Evolutionary conservation across 2,797 vertebrate species (phyloP).

Genomic region (Tangara arthus): DNA sequence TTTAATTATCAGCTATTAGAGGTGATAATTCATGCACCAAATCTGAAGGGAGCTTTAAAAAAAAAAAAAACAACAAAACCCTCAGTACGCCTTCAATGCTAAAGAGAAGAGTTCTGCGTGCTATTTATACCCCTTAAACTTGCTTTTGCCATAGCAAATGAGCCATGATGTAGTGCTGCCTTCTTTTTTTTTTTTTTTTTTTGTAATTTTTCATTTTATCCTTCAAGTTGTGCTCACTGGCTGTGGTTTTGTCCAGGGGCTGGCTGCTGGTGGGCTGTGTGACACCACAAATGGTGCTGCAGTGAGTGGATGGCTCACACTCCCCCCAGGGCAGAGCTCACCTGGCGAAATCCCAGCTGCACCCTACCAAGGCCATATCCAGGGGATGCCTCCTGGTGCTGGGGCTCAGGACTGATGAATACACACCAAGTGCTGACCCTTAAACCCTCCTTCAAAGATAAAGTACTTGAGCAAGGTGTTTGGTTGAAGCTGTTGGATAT

Average conservation of each 20-base stretch:
- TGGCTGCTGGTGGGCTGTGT: background rate
- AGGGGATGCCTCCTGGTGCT: background rate
- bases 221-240: background rate
- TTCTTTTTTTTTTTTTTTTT: background rate
- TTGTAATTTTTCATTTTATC: background rate
- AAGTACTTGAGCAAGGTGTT: background rate
- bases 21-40: slow-evolving; percentile 67
- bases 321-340: background rate
- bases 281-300: background rate
- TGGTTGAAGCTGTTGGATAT: background rate
- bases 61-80: background rate
- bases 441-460: background rate
- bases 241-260: background rate
- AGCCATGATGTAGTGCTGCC: background rate
- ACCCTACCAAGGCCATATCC: background rate
- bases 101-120: background rate
- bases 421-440: background rate
- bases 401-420: background rate
- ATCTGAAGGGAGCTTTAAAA: slow-evolving; percentile 44
- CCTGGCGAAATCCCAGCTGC: background rate
- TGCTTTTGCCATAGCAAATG: background rate
- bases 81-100: background rate
- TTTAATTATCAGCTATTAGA: slow-evolving; percentile 74
- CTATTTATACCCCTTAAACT: background rate
- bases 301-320: background rate